Evolutionary conservation across 2,113 vertebrate species (phyloP), one percentile per base, ranked within the genome.

Genomic region (Colinus virginianus): DNA sequence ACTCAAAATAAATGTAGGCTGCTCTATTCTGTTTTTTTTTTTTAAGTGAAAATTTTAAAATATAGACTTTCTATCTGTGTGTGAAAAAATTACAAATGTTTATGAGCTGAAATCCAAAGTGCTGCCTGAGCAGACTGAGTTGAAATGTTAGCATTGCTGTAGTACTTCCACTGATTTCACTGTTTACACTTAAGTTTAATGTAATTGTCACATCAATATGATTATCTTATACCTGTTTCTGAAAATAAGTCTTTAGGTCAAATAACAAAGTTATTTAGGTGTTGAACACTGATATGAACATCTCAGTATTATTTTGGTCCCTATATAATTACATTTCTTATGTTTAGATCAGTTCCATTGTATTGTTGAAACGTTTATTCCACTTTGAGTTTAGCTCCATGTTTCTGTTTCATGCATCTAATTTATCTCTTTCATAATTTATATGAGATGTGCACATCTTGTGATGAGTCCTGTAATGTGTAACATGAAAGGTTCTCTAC

Each of bases 401-500:
- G 18, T 64, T 91, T 90, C 69, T 71, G 23, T 25, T 95, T 87
- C 62, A 58, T 76, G 26, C 19, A 69, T 34, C n/a, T 90, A 66
- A 75, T 91, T 87, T 77, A 46, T 87, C 56, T 88, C 43, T 78
- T 88, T 88, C 48, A 34, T 88, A 93, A 92, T 67, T 90, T 64
- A 85, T 83, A 78, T 2, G 13, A 91, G 80, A 70, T 32, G 53
- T 30, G 5, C 45, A 46, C 84, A 46, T 64, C 53, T 87, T 93
- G 40, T 74, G 72, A 92, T 92, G n/a, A 81, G 42, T 79, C 91
- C 56, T 78, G 76, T 81, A 61, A 87, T 93, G 64, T 76, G 18
- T 67, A 74, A 94, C 75, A 72, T 74, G 77, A 94, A 92, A 91
- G 42, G 7, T 78, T 90, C 87, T 91, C 45, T 64, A 87, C n/a